These are phyloP conservation scores for Galaxias olidus DNA, from an alignment of 2,797 vertebrate species.

Conservation along the genomic window DNA sequence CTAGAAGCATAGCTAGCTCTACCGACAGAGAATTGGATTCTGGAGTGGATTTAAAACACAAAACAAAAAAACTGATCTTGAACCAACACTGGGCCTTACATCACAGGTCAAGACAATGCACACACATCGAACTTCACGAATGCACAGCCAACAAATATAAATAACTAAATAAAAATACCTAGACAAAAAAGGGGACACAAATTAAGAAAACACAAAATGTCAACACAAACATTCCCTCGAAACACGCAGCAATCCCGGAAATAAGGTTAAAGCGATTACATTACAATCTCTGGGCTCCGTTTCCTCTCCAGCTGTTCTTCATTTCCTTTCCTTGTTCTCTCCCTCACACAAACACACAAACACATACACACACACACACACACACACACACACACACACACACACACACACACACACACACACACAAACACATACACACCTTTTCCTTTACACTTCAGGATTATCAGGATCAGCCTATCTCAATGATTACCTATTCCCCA, in stretches of 20 bases:
- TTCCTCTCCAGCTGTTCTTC: conserved; percentile 50
- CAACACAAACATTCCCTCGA: neutral
- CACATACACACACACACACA: conserved; percentile 5
- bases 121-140: too few species aligned
- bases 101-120: too few species aligned
- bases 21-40: too few species aligned
- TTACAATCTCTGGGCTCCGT: conserved; percentile 35
- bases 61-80: too few species aligned
- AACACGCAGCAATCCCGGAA: conserved; percentile 29
- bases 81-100: too few species aligned
- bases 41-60: too few species aligned
- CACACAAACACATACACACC: neutral
- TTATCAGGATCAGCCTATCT: too few species aligned
- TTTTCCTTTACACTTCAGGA: too few species aligned
- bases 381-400: conserved; percentile 18
- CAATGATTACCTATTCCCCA: too few species aligned
- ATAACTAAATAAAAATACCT: too few species aligned
- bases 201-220: neutral
- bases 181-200: neutral
- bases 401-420: conserved; percentile 2
- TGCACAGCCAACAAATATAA: too few species aligned
- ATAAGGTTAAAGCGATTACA: conserved; percentile 58
- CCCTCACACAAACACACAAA: conserved; percentile 10
- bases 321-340: conserved; percentile 41
- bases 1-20: too few species aligned